A percentile compares a stretch with the other conserved stretches of the same genome.
These are phyloP conservation scores for Synaphobranchus kaupii DNA, from an alignment of 2,797 vertebrate genomes.

Conservation along the genomic window DNA sequence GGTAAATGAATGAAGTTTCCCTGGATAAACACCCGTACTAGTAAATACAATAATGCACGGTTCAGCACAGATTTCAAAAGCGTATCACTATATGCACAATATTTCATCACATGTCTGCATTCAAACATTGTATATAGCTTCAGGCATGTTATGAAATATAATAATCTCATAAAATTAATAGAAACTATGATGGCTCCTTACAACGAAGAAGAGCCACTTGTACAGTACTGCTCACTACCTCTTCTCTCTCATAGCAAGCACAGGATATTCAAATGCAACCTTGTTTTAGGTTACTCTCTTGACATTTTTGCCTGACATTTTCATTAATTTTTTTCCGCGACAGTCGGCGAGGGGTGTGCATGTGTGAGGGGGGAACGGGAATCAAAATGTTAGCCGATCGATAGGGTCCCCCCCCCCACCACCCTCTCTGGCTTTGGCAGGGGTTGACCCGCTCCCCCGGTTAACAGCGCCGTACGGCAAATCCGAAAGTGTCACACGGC, in stretches of 20 bases:
- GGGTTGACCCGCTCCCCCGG: constrained; percentile 40
- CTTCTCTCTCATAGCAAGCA: constrained; percentile 46
- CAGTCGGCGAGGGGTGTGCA: constrained; percentile 56
- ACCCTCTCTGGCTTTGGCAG: constrained; percentile 61
- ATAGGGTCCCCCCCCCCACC: constrained; percentile 88
- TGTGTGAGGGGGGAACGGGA: constrained; percentile 44
- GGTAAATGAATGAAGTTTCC: background rate
- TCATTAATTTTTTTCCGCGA: constrained; percentile 81
- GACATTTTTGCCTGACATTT: constrained; percentile 90
- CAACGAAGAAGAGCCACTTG: background rate
- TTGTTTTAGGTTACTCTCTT: constrained; percentile 83
- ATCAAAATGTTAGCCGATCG: constrained; percentile 98
- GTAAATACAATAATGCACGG: background rate
- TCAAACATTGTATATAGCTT: background rate
- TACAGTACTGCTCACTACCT: background rate
- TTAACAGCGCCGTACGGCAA: constrained; percentile 73
- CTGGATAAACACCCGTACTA: background rate
- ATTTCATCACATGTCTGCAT: background rate
- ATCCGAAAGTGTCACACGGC: constrained; percentile 92
- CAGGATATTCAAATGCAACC: constrained; percentile 80
- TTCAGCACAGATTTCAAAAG: background rate
- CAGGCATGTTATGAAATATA: background rate
- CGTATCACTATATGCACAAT: background rate
- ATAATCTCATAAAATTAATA: background rate
- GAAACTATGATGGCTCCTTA: background rate